A percentile compares a stretch with the other conserved stretches of the same genome.
Conservation (phyloP, 2,113 vertebrate genomes). For the Stictonetta naevosa region DNA sequence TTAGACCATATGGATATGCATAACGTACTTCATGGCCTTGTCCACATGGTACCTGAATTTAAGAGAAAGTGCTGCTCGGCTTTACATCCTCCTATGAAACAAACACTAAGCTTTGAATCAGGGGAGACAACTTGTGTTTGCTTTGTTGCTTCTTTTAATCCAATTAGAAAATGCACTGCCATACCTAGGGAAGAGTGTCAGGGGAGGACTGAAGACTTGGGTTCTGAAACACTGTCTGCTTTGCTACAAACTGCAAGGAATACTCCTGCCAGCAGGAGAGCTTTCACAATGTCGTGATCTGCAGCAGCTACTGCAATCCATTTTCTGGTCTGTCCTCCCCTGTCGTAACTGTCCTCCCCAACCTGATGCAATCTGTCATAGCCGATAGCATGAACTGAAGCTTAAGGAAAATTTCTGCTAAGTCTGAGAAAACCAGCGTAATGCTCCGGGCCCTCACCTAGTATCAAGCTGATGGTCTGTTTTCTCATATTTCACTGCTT, state of each 20-base stretch:
- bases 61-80: background rate
- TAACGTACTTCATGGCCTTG: background rate
- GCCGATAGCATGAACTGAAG: background rate
- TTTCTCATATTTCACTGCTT: background rate
- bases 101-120: background rate
- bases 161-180: background rate
- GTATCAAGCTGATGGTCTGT: background rate
- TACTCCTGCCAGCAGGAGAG: background rate
- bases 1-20: background rate
- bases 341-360: background rate
- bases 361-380: background rate
- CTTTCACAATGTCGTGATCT: background rate
- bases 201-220: background rate
- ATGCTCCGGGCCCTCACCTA: background rate
- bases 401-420: background rate
- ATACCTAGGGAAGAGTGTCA: background rate
- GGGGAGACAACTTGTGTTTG: background rate
- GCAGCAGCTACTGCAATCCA: background rate
- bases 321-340: background rate
- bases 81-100: slow-evolving; percentile 5
- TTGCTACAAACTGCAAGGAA: background rate
- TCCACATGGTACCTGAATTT: background rate
- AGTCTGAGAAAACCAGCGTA: background rate
- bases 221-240: background rate
- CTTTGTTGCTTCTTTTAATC: background rate